These are phyloP conservation scores for Oreonectes daqikongensis DNA, from an alignment of 2,797 vertebrate genomes.

Conservation along the genomic window DNA sequence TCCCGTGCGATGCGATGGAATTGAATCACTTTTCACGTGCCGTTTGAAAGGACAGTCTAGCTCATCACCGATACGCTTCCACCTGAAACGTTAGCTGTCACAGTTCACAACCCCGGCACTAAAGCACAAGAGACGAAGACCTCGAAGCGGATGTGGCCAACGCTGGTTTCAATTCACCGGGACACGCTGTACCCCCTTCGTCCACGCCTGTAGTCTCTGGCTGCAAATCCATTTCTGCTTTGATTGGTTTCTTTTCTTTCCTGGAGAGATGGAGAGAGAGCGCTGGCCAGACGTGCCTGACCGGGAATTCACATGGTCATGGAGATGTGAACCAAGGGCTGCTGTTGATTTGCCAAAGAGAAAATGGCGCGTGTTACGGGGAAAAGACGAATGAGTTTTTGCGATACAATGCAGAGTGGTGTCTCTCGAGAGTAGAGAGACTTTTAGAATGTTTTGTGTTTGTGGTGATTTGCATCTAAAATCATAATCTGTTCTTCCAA, in stretches of 20 bases:
- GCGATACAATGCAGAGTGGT: neutral
- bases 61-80: conserved; percentile 49
- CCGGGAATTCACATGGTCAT: conserved; percentile 13
- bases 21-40: conserved; percentile 52
- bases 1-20: conserved; percentile 46
- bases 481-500: neutral
- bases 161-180: conserved; percentile 60
- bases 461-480: neutral
- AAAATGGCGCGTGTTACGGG: conserved; percentile 4
- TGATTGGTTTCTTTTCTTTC: conserved; percentile 69
- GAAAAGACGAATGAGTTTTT: neutral
- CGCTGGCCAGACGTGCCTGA: conserved; percentile 36
- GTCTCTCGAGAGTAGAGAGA: neutral
- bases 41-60: conserved; percentile 51
- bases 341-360: conserved; percentile 5
- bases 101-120: conserved; percentile 60
- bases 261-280: conserved; percentile 48
- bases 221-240: conserved; percentile 62
- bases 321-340: neutral
- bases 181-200: conserved; percentile 32
- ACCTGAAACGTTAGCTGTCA: conserved; percentile 59
- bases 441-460: too few species aligned
- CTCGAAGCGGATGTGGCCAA: conserved; percentile 58
- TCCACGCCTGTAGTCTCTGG: conserved; percentile 46
- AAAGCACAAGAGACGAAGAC: conserved; percentile 58